phyloP scores from a whole-genome alignment of 1,140 invertebrate genomes.

The Stegodyphus dumicola region DNA sequence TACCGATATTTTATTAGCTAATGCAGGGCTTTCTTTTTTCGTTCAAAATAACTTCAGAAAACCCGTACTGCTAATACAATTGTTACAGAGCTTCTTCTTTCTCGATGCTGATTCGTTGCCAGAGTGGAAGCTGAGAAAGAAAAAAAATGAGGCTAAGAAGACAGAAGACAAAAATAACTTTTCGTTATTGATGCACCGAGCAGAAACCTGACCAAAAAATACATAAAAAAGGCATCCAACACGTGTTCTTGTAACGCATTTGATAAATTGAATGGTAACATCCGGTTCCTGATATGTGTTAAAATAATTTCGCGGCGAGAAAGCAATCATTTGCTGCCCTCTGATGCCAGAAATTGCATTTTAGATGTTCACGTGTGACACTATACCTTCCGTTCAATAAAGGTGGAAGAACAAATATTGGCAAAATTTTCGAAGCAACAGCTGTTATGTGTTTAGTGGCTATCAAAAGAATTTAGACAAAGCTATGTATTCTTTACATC shows the following conservation, averaged over 20 bases:
- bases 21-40: too few species aligned
- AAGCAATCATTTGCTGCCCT: too few species aligned
- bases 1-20: too few species aligned
- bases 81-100: background rate
- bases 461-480: too few species aligned
- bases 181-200: slow-evolving; percentile 13
- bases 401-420: too few species aligned
- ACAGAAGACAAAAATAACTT: slow-evolving; percentile 26
- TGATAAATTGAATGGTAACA: slow-evolving; percentile 31
- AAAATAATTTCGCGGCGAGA: slow-evolving; percentile 12
- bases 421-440: too few species aligned
- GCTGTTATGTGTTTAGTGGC: too few species aligned
- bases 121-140: background rate
- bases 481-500: too few species aligned
- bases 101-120: slow-evolving; percentile 9
- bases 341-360: too few species aligned
- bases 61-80: background rate
- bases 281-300: background rate
- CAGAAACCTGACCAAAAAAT: background rate
- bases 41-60: too few species aligned
- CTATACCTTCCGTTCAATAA: too few species aligned
- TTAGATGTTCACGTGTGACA: too few species aligned
- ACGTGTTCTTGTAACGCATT: slow-evolving; percentile 16
- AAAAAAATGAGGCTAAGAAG: slow-evolving; percentile 35
- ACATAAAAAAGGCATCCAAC: background rate